Percentiles rank a stretch among this genome's conserved stretches.
Conservation (phyloP, 2,113 vertebrate species). For the Eulemur rufifrons region DNA sequence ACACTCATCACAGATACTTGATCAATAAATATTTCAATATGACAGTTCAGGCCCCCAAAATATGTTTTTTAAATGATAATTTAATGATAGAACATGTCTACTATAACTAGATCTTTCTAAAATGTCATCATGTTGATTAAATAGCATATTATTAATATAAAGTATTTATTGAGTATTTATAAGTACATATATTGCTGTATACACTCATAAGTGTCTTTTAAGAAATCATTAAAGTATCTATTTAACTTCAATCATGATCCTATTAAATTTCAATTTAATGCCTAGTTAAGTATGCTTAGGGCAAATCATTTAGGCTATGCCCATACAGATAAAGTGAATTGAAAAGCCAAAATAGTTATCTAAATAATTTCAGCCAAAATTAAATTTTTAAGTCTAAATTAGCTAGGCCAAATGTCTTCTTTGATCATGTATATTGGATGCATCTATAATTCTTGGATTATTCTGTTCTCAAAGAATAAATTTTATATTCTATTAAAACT, state of each 20-base stretch:
- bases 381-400: slow-evolving; percentile 50
- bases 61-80: slow-evolving; percentile 24
- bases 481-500: slow-evolving; percentile 9
- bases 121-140: slow-evolving; percentile 36
- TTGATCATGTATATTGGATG: not conserved
- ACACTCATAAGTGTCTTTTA: not conserved
- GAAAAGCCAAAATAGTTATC: slow-evolving; percentile 17
- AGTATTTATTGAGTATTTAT: slow-evolving; percentile 12
- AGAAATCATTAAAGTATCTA: slow-evolving; percentile 56
- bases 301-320: slow-evolving; percentile 37
- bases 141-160: not conserved
- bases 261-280: slow-evolving; percentile 71
- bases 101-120: not conserved
- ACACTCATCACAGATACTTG: not conserved
- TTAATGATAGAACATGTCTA: not conserved
- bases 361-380: slow-evolving; percentile 40
- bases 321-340: slow-evolving; percentile 21
- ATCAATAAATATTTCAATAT: not conserved
- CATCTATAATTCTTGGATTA: not conserved
- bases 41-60: not conserved
- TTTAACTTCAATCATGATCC: slow-evolving; percentile 64
- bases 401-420: not conserved
- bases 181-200: not conserved
- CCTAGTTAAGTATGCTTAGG: slow-evolving; percentile 67
- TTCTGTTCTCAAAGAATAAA: not conserved